phyloP scores from a whole-genome alignment of 2,888 invertebrate species.

The Mythimna loreyi region DNA sequence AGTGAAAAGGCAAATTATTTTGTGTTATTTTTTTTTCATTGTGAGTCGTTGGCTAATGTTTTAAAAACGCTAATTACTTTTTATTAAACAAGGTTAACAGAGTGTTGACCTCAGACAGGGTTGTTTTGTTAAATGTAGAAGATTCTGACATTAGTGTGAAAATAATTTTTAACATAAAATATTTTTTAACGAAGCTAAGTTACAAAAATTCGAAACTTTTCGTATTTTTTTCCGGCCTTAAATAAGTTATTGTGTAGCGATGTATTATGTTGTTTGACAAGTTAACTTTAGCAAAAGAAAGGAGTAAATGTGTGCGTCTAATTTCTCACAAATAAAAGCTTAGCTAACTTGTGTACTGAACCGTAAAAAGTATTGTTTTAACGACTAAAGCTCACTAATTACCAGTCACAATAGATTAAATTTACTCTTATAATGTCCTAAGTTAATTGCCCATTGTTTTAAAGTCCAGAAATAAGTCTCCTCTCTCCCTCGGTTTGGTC shows the following conservation, averaged over 20 bases:
- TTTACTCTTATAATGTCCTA: conserved; percentile 36
- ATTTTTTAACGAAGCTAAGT: neutral
- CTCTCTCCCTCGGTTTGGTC: conserved; percentile 7
- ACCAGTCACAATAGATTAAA: conserved; percentile 47
- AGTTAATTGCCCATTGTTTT: conserved; percentile 55
- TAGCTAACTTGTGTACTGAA: neutral
- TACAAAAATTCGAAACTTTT: neutral
- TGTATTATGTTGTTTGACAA: neutral
- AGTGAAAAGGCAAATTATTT: conserved; percentile 69
- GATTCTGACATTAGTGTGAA: neutral
- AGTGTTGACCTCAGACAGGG: conserved; percentile 21
- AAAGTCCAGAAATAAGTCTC: conserved; percentile 49
- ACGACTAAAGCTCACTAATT: conserved; percentile 39
- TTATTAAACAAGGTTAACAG: conserved; percentile 42
- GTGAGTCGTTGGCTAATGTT: conserved; percentile 39
- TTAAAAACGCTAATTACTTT: conserved; percentile 58
- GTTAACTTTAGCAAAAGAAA: neutral
- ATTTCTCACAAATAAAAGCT: conserved; percentile 6
- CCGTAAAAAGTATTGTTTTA: conserved; percentile 44
- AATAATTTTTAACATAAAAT: neutral
- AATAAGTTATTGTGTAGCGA: neutral
- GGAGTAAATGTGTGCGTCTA: neutral
- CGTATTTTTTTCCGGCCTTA: neutral
- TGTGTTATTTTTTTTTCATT: conserved; percentile 58
- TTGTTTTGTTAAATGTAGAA: neutral